Conservation (phyloP, 2,797 vertebrate species). For the Diplodus sargus region DNA sequence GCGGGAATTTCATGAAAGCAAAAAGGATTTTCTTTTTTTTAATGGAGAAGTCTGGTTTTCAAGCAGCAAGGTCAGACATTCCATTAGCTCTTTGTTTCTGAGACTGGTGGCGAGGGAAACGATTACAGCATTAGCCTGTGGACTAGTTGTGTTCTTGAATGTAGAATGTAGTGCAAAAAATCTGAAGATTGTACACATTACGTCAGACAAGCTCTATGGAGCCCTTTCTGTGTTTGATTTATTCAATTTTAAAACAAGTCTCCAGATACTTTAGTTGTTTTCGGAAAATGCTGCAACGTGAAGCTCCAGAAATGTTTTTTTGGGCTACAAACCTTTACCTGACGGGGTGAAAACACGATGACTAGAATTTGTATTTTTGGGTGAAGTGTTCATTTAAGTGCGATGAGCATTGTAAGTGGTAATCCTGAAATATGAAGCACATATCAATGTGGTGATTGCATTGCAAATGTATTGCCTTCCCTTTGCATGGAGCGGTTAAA, state of each 20-base stretch:
- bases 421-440: background rate
- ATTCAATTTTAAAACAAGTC: too few species aligned
- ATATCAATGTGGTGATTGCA: background rate
- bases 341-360: too few species aligned
- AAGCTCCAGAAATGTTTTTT: too few species aligned
- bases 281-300: too few species aligned
- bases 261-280: too few species aligned
- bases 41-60: slow-evolving; percentile 18
- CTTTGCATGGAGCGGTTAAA: background rate
- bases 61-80: slow-evolving; percentile 17
- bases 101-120: slow-evolving; percentile 2
- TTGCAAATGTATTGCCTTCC: background rate
- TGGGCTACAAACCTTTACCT: too few species aligned
- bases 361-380: too few species aligned
- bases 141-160: background rate
- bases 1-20: slow-evolving; percentile 1
- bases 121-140: background rate
- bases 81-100: slow-evolving; percentile 37
- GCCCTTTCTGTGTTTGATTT: too few species aligned
- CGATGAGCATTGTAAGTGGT: background rate
- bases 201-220: too few species aligned
- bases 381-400: too few species aligned
- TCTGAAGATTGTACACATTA: background rate
- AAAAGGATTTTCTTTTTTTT: background rate
- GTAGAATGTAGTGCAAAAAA: background rate